Evolutionary conservation across 2,888 invertebrate species (phyloP).

Genomic region (Allygus modestus): DNA sequence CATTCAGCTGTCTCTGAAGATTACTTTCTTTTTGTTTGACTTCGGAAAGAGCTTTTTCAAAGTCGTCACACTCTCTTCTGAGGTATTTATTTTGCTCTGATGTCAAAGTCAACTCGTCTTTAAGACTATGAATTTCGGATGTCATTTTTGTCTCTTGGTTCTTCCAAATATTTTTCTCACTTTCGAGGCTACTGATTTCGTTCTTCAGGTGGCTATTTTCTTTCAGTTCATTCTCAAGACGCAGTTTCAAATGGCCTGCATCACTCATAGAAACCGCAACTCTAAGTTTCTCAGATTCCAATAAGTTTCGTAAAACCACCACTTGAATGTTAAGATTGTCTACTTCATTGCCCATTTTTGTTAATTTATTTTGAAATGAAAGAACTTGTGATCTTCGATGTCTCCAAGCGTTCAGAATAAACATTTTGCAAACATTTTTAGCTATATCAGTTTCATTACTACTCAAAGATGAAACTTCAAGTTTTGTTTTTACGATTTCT

Average conservation of each 20-base stretch:
- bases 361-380: neutral
- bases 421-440: conserved; percentile 6
- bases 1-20: neutral
- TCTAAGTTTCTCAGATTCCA: conserved; percentile 31
- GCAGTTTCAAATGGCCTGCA: conserved; percentile 1
- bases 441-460: neutral
- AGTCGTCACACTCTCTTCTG: conserved; percentile 5
- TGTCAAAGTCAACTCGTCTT: neutral
- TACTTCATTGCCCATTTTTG: conserved; percentile 14
- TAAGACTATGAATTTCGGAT: neutral
- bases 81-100: conserved; percentile 8
- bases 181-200: neutral
- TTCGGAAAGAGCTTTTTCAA: neutral
- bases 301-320: conserved; percentile 29
- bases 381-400: neutral
- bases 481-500: neutral
- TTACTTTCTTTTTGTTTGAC: neutral
- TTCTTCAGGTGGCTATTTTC: neutral
- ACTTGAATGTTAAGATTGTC: conserved; percentile 30
- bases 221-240: conserved; percentile 30
- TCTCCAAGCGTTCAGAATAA: conserved; percentile 33
- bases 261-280: conserved; percentile 34
- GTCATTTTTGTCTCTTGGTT: neutral
- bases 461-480: neutral
- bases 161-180: neutral